Evolutionary conservation across 2,888 invertebrate species (phyloP), one percentile per base, ranked within the genome.

Genomic region (Ametastegia equiseti): DNA sequence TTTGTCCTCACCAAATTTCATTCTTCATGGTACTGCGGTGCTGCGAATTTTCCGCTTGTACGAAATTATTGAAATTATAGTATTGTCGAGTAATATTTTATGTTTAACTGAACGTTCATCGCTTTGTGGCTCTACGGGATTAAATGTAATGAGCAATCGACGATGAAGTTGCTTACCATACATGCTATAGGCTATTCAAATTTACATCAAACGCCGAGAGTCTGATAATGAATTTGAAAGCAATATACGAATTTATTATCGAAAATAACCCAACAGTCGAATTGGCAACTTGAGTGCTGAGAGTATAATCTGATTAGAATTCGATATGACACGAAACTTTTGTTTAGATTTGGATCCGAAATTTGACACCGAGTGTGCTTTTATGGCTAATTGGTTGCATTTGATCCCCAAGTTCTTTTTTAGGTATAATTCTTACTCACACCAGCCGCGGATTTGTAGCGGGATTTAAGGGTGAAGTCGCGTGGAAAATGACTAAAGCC

Each of bases 141-240:
- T n/a, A 30, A 30, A 6, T 15, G 15, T 63, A n/a, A 30, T 9
- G 42, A 39, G 57, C 39, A 39, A 57, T 77, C 30, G 39, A 54
- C 77, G 57, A 23, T 54, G 15, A 50, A 73, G 15, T 23, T 30
- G 50, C 15, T 30, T 2, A 45, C n/a, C n/a, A 15, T 50, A 33
- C 50, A 3, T 27, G 23, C n/a, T 15, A 13, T 27, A 50, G 50
- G 33, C 13, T 30, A 73, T 50, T 30, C 7, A 73, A 73, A 33
- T 23, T 69, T n/a, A 23, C 39, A 69, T 69, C 45, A 3, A 19
- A 45, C 69, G 23, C 19, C 27, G 39, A 65, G 36, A 39, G 23
- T 69, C 7, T 23, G 45, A 50, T 47, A 73, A 73, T 73, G 15
- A 73, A 73, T 50, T 73, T n/a, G n/a, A 27, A 73, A 47, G 47